These are phyloP conservation scores for Euthynnus affinis DNA, from an alignment of 2,797 vertebrate species.

Conservation along the genomic window DNA sequence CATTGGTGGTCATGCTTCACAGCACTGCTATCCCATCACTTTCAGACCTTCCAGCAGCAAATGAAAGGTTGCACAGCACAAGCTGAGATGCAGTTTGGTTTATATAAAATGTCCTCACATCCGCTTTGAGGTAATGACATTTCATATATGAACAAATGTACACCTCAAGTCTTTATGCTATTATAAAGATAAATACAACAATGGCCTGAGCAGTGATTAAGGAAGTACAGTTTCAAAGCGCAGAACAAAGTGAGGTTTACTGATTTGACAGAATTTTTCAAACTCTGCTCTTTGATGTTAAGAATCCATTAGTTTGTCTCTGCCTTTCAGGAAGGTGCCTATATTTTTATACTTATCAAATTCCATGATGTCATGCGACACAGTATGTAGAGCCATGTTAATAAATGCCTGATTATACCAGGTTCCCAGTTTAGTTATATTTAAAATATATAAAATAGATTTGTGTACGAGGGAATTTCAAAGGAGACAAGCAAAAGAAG, in stretches of 20 bases:
- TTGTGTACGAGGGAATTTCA: background rate
- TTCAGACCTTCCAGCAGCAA: slow-evolving; percentile 48
- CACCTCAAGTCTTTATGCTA: background rate
- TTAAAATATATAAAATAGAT: background rate
- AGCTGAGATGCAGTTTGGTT: slow-evolving; percentile 12
- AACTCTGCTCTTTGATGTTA: background rate
- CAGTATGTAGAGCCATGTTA: background rate
- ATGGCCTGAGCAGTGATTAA: background rate
- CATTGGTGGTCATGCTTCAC: slow-evolving; percentile 55
- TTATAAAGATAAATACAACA: slow-evolving; percentile 3
- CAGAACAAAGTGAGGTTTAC: background rate
- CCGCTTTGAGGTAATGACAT: slow-evolving; percentile 17
- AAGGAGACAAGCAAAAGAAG: background rate
- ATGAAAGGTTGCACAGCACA: slow-evolving; percentile 31
- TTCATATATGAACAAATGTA: slow-evolving; percentile 8
- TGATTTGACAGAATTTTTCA: background rate
- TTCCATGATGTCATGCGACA: background rate
- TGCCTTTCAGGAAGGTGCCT: background rate
- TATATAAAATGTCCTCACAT: slow-evolving; percentile 15
- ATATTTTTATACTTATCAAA: background rate
- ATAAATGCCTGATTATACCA: background rate
- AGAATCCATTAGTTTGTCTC: background rate
- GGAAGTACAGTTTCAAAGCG: slow-evolving; percentile 1
- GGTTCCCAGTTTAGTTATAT: background rate
- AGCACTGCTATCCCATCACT: slow-evolving; percentile 58